Conservation (phyloP, 1,140 invertebrate species). For the Drosophila chauvacae region DNA sequence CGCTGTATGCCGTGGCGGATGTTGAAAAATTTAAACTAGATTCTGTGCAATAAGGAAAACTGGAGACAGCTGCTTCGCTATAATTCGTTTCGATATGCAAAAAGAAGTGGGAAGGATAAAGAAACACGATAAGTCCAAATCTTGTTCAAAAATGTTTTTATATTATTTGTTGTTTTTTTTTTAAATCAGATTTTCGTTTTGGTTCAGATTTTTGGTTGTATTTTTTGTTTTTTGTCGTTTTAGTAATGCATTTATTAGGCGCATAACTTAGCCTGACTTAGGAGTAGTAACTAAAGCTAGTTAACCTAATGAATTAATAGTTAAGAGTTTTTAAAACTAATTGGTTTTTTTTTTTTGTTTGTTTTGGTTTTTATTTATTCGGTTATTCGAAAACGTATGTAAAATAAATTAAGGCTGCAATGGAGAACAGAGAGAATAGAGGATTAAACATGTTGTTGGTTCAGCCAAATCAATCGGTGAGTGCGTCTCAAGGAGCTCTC, state of each 20-base stretch:
- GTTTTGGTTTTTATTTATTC: slow-evolving; percentile 39
- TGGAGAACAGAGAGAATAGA: slow-evolving; percentile 42
- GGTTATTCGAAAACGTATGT: slow-evolving; percentile 11
- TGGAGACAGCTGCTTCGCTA: slow-evolving; percentile 84
- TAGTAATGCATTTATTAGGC: slow-evolving; percentile 80
- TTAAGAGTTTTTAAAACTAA: slow-evolving; percentile 34
- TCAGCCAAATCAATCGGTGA: slow-evolving; percentile 41
- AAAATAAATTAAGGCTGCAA: slow-evolving; percentile 60
- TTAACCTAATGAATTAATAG: slow-evolving; percentile 61
- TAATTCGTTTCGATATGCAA: slow-evolving; percentile 78
- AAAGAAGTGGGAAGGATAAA: slow-evolving; percentile 81
- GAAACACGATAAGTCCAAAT: slow-evolving; percentile 82
- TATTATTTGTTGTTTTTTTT: slow-evolving; percentile 38
- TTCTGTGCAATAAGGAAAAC: slow-evolving; percentile 85
- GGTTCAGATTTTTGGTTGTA: slow-evolving; percentile 24
- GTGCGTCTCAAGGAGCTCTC: slow-evolving; percentile 25
- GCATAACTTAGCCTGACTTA: slow-evolving; percentile 73
- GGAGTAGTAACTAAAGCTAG: slow-evolving; percentile 47
- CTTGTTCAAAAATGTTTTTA: slow-evolving; percentile 66
- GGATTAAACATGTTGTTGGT: slow-evolving; percentile 24
- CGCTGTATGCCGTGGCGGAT: slow-evolving; percentile 85
- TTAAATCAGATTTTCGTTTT: slow-evolving; percentile 36
- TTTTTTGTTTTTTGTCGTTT: slow-evolving; percentile 34
- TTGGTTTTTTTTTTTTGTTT: slow-evolving; percentile 12
- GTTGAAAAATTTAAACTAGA: slow-evolving; percentile 85